These are phyloP conservation scores for Crypturellus tataupa DNA, from an alignment of 2,797 vertebrate species.

Conservation along the genomic window DNA sequence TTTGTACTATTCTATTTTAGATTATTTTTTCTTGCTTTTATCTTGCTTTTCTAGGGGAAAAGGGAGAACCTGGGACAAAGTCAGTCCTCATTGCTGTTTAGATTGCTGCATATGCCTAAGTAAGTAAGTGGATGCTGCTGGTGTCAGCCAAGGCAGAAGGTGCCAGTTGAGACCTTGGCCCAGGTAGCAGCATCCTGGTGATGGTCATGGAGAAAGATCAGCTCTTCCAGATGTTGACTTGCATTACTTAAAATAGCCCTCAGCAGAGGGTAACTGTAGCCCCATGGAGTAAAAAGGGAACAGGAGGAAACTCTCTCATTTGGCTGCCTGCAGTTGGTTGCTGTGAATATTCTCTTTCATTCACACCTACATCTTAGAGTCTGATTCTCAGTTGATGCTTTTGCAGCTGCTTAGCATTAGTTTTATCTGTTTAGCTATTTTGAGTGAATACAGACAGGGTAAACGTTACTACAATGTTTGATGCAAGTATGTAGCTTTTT, in stretches of 20 bases:
- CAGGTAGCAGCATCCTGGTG: neutral
- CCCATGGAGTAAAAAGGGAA: neutral
- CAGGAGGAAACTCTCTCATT: neutral
- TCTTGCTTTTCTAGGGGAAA: constrained; percentile 1
- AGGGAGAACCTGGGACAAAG: neutral
- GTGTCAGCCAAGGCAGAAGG: neutral
- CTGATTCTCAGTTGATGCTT: neutral
- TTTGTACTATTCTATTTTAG: constrained; percentile 11
- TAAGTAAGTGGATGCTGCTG: neutral
- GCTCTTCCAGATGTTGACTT: constrained; percentile 6
- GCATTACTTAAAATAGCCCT: neutral
- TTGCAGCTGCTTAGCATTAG: neutral
- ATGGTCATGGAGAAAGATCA: neutral
- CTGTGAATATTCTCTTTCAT: neutral
- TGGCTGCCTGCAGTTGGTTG: neutral
- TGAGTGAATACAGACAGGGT: neutral
- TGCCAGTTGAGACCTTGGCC: neutral
- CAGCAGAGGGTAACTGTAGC: neutral
- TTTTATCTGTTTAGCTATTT: neutral
- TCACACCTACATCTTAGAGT: neutral
- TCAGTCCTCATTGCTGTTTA: neutral
- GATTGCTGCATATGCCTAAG: neutral
- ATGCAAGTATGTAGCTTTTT: neutral
- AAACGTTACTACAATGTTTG: neutral
- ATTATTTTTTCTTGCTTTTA: neutral